Conservation (phyloP, 2,797 vertebrate species). For the Phataginus tetradactyla region DNA sequence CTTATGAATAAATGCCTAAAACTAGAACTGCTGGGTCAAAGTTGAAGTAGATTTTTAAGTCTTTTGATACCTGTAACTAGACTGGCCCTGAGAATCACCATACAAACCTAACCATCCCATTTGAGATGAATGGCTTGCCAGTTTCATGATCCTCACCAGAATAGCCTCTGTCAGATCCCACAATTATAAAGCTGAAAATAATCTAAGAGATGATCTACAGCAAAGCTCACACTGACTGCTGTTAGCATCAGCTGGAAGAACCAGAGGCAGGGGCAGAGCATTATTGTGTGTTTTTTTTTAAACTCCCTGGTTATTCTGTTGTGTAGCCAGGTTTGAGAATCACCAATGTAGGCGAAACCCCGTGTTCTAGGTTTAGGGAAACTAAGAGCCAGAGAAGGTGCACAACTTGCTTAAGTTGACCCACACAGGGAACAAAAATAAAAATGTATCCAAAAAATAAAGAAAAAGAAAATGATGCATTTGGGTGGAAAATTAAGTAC, state of each 20-base stretch:
- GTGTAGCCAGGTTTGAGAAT: background rate
- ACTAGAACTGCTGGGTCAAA: background rate
- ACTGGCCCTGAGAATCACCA: background rate
- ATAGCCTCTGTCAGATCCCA: background rate
- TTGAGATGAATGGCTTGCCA: background rate
- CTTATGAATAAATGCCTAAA: background rate
- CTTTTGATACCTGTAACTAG: background rate
- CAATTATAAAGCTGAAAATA: background rate
- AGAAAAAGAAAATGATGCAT: background rate
- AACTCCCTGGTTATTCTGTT: background rate
- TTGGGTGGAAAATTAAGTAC: background rate
- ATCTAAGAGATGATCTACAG: background rate
- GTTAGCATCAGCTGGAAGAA: background rate
- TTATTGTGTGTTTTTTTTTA: background rate
- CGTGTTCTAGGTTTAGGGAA: background rate
- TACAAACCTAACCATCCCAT: background rate
- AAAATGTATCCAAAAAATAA: background rate
- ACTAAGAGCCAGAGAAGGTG: background rate
- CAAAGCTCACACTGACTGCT: background rate
- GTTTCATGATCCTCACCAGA: background rate
- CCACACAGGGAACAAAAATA: background rate
- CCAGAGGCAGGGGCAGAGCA: accelerated
- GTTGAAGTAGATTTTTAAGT: background rate
- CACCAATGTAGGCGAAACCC: background rate
- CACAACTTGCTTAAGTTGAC: background rate